Percentiles rank a stretch among this genome's conserved stretches.
phyloP scores from a whole-genome alignment of 2,113 vertebrate species.

The Arothron firmamentum region DNA sequence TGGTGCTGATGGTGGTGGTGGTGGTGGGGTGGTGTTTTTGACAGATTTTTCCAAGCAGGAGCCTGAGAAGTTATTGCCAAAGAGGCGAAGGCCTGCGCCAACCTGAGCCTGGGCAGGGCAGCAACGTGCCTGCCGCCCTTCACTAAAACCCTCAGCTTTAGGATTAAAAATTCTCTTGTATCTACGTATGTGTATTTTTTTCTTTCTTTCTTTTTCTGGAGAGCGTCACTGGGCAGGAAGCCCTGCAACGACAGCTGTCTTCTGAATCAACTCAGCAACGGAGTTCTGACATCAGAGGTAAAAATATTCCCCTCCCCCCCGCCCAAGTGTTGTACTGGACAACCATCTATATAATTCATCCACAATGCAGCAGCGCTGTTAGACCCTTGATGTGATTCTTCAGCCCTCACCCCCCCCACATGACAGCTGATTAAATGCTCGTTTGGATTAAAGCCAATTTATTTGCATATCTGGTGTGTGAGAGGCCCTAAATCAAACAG shows the following conservation, averaged over 20 bases:
- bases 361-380: constrained; percentile 18
- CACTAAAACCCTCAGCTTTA: not conserved
- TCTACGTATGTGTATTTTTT: constrained; percentile 55
- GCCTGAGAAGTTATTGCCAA: constrained; percentile 38
- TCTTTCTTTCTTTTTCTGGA: constrained; percentile 52
- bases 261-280: constrained; percentile 48
- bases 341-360: constrained; percentile 25
- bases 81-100: constrained; percentile 40
- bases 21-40: constrained; percentile 3
- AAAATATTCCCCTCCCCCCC: constrained; percentile 5
- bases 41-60: constrained; percentile 42
- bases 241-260: constrained; percentile 64
- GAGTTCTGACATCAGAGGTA: constrained; percentile 46
- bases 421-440: constrained; percentile 6
- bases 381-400: constrained; percentile 5
- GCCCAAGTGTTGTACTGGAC: constrained; percentile 1
- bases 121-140: no score
- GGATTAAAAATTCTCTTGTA: constrained; percentile 37
- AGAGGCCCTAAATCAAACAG: constrained; percentile 9
- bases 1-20: not conserved
- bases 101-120: not conserved
- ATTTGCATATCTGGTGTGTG: constrained; percentile 17
- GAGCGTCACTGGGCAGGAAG: constrained; percentile 55
- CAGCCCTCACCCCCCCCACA: not conserved
- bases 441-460: constrained; percentile 17